Evolutionary conservation across 2,113 vertebrate genomes (phyloP), one percentile per base, ranked within the genome.

Genomic region (Grus americana): DNA sequence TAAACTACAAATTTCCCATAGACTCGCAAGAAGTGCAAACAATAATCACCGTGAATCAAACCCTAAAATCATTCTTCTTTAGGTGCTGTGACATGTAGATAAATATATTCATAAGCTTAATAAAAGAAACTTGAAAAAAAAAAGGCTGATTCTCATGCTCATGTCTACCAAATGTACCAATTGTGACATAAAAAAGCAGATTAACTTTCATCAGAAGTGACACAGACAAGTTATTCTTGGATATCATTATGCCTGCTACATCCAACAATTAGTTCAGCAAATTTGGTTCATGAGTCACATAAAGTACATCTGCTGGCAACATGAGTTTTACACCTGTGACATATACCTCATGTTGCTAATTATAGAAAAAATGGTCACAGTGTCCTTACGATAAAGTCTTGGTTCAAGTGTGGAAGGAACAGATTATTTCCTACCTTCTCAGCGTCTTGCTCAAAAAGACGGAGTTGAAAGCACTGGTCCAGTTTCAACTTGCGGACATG

Each of bases 401-500:
- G 22, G n/a, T 62, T 61, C 66, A 71, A 87, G 4, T 24, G 36
- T 26, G 59, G 72, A 93, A 86, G 42, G 34, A 91, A 73, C 15
- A 79, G 23, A 18, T 49, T 19, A 52, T 66, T 59, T 20, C 98
- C 96, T 98, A 99, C 99, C 98, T 99, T 99, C 96, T 99, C 99
- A 4, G 99, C 99, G 47, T 99, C 99, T 96, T 99, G 99, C 86
- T 99, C 99, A 29, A 99, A 99, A 66, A 99, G 99, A 24, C 99
- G 98, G 38, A 99, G 98, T 97, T 99, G 99, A 96, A 99, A 99
- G 93, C 99, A 99, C 97, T 99, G 99, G 97, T 99, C 99, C 93
- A 99, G 96, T 97, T 99, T 99, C 96, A 99, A 96, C 90, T 99
- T 99, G 91, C 99, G 98, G 44, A 99, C 98, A 1, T 99, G 99